Base-by-base conservation (phyloP, 2,113 vertebrate genomes). In the Alces alces region DNA sequence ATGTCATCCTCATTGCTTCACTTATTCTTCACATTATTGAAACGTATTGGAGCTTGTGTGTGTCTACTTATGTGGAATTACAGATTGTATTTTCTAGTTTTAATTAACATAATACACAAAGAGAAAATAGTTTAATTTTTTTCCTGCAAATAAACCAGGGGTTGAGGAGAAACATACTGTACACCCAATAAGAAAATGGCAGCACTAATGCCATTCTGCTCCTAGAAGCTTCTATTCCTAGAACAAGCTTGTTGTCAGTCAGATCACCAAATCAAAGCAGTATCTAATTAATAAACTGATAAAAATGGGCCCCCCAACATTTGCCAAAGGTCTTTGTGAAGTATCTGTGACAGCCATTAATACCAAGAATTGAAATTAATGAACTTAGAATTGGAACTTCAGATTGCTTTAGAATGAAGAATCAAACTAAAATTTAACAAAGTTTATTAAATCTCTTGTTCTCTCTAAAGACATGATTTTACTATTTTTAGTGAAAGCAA, bases 361-460 rank as follows among this genome's bases (percentile, higher is more conserved):
- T 73, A 55, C 23, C 21, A 80, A 92, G 7, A 97, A 93, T 64
- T 61, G 23, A 89, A 97, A 88, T 91, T 73, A 95, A 33, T 85
- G 57, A 93, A 76, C 8, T 93, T 79, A 79, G 58, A 95, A 95
- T 27, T 57, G 23, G 43, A 58, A 87, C 0, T 87, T 93, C 25
- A 90, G 61, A 95, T 95, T 66, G 43, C 64, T 95, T 28, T 52
- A 89, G 66, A 73, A 95, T 85, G 36, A 93, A 79, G n/a, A n/a
- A 73, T 96, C 57, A 78, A 82, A 78, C 33, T 90, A 90, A 76
- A 11, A 83, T 86, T 84, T 83, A 7, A 73, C 47, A 92, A 87
- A 90, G 17, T 23, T 90, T 82, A 87, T 93, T 90, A 96, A 86
- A 78, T 86, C 28, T 47, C 6, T 60, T 90, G 27, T 15, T 92